Evolutionary conservation across 2,888 invertebrate species (phyloP), one percentile per base, ranked within the genome.

Genomic region (Ditula angustiorana): DNA sequence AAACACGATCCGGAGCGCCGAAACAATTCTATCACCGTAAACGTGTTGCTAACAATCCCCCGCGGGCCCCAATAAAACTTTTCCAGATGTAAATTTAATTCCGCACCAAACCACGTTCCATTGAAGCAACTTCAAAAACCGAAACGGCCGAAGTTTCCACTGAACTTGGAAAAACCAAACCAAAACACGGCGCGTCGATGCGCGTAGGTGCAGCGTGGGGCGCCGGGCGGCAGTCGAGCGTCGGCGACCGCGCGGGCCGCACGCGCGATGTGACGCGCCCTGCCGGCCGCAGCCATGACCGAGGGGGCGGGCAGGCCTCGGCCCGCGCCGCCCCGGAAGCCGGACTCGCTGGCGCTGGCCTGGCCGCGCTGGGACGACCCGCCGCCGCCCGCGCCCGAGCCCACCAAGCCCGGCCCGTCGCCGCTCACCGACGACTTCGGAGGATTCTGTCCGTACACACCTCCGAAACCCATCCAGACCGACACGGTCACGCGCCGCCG

Each of bases 381-480:
- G n/a, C 93, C 93, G 61, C 93, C 93, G 53, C 93, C 92, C 16
- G 92, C 93, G 69, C 93, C 93, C 37, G 91, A 87, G 68, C 76
- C 67, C 26, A 72, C 66, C 57, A 74, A 74, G 10, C 72, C 77
- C 53, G 68, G 71, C 52, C 74, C 78, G 44, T 74, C 77, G 13
- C 79, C 83, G 23, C 80, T 87, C 11, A 77, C 82, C 33, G 84
- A 87, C 71, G 87, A 88, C 71, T 89, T 92, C 74, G 85, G 85
- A 74, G 86, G 83, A 66, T 95, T 94, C 85, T 90, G 93, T 67
- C 90, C 94, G 47, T 95, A 95, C 82, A 93, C 93, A 41, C 93
- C 94, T 69, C 93, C 94, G 68, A 87, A 89, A 30, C 82, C 93
- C 68, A 86, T 90, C 67, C 81, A 77, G 21, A 68, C 74, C 46